Conservation (phyloP, 53 echinoderm and acorn worm genomes). For the Mesocentrotus franciscanus region DNA sequence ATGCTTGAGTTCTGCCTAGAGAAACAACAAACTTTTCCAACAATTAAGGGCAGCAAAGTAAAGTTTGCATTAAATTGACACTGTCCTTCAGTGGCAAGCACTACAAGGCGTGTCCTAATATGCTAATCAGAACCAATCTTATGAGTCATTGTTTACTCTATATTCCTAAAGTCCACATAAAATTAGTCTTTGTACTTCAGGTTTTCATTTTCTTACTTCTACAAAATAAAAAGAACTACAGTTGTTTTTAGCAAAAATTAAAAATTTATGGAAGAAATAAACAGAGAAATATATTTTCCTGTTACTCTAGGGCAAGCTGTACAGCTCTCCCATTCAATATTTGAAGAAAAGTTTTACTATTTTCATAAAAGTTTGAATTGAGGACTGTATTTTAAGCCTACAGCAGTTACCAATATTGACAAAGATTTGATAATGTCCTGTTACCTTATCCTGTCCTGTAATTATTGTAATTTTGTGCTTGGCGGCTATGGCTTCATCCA, state of each 20-base stretch:
- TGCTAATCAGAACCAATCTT: conserved; percentile 7
- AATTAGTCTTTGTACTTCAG: neutral
- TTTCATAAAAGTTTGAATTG: neutral
- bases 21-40: neutral
- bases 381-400: neutral
- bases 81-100: neutral
- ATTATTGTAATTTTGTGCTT: conserved; percentile 4
- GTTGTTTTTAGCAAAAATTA: too few species aligned
- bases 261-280: too few species aligned
- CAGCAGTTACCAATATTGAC: neutral
- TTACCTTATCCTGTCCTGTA: neutral
- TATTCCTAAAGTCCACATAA: neutral
- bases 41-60: neutral
- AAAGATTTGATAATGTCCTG: neutral
- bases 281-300: too few species aligned
- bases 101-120: conserved; percentile 4
- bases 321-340: neutral
- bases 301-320: neutral
- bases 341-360: neutral
- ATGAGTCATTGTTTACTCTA: conserved; percentile 17
- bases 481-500: neutral
- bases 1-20: neutral
- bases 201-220: neutral
- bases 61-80: neutral
- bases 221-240: too few species aligned